Base-by-base conservation (phyloP, 2,888 invertebrate species). In the Carabus problematicus region DNA sequence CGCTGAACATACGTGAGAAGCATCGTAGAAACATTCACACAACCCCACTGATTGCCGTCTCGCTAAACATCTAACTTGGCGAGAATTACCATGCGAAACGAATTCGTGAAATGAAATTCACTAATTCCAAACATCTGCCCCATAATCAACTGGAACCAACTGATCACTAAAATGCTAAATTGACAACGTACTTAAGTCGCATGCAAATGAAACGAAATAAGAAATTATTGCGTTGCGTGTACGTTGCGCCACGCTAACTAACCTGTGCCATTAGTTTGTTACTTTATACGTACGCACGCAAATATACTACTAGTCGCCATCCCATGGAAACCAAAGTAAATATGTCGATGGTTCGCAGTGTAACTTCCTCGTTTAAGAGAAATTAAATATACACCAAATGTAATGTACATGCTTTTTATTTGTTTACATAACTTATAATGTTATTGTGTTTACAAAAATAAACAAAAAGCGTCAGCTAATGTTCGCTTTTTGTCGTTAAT, bases 191-290 rank as follows among this genome's bases (percentile, higher is more conserved):
- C 14, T 49, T 52, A 14, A 52, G 19, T 19, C 19, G 12, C 40
- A 56, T 56, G 56, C 56, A 56, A 56, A 56, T 56, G 56, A 29
- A 45, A 45, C 45, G 45, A 45, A 40, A 56, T 56, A 56, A 56
- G 56, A 56, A 56, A 56, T 56, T 56, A 56, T 56, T 29, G 40
- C 39, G 40, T 56, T n/a, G 56, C 56, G 29, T 56, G 56, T 40
- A 56, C 11, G 12, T 6, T 56, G 40, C 56, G 29, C 40, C 29
- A 56, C 56, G 29, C 40, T 56, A 56, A 56, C 56, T 56, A 56
- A 56, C 54, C 16, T 14, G 54, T 54, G 19, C 56, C 29, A 56
- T 56, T 56, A 56, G 18, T 56, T 56, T 56, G 56, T 40, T 11
- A 56, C 29, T 56, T 56, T 56, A 56, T 56, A 56, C 12, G 12